These are phyloP conservation scores for Chironomus riparius DNA, from an alignment of 2,888 invertebrate species.

Conservation along the genomic window DNA sequence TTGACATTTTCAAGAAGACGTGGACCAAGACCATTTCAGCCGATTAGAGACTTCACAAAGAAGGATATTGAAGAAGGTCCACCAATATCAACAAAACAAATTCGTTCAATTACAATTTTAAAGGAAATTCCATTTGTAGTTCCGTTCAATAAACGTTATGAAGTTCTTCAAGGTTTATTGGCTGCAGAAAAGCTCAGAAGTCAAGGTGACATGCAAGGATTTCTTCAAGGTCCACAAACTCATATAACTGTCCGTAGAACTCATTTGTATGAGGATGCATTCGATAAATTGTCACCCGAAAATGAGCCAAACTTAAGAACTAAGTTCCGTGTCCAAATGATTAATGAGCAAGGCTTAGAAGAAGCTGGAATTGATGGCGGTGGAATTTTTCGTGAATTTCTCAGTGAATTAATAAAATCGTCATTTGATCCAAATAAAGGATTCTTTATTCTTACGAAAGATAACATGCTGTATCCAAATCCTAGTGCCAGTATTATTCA, in stretches of 20 bases:
- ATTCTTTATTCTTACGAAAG: constrained; percentile 77
- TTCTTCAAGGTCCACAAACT: constrained; percentile 66
- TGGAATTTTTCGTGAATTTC: constrained; percentile 90
- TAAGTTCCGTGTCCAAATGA: constrained; percentile 78
- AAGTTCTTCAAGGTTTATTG: constrained; percentile 67
- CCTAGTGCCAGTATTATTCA: constrained; percentile 82
- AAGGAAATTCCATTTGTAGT: constrained; percentile 92
- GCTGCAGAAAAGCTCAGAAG: constrained; percentile 40
- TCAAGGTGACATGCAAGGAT: constrained; percentile 49
- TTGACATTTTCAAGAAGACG: constrained; percentile 46
- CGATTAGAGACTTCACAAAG: constrained; percentile 47
- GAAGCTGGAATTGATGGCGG: constrained; percentile 98
- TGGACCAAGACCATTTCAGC: constrained; percentile 47
- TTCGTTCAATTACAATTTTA: constrained; percentile 77
- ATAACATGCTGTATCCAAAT: constrained; percentile 92
- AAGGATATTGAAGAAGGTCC: constrained; percentile 60
- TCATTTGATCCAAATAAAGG: constrained; percentile 96
- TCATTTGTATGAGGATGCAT: constrained; percentile 97
- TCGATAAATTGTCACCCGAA: constrained; percentile 81
- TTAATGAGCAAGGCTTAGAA: constrained; percentile 82
- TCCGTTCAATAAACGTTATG: constrained; percentile 80
- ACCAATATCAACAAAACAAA: constrained; percentile 77
- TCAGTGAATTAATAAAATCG: constrained; percentile 86
- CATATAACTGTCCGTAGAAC: constrained; percentile 72
- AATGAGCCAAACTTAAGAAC: constrained; percentile 83